Percentiles rank a stretch among this genome's conserved stretches.
Evolutionary conservation across 2,888 invertebrate genomes (phyloP).

Genomic region (Drepanosiphum platanoidis): DNA sequence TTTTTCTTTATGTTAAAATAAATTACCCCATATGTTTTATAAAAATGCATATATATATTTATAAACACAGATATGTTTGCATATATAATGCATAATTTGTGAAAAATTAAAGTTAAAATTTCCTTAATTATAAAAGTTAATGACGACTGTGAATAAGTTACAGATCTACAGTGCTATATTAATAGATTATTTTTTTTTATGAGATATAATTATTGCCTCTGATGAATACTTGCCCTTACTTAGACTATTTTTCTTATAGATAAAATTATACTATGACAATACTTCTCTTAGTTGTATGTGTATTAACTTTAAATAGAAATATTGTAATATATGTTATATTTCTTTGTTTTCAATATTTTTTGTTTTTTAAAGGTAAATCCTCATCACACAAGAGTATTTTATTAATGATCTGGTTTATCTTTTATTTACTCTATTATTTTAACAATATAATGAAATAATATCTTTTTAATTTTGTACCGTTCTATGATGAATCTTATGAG

Average conservation of each 20-base stretch:
- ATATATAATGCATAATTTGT: conserved; percentile 26
- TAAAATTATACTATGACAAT: conserved; percentile 53
- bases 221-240: not conserved
- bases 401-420: not conserved
- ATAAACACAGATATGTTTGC: not conserved
- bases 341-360: conserved; percentile 56
- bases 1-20: conserved; percentile 23
- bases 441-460: conserved; percentile 1
- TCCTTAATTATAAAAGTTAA: conserved; percentile 26
- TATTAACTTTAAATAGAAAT: conserved; percentile 52
- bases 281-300: conserved; percentile 53
- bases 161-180: conserved; percentile 13
- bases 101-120: conserved; percentile 12
- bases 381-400: conserved; percentile 21
- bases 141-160: conserved; percentile 31
- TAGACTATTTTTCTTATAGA: conserved; percentile 41
- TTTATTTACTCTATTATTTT: conserved; percentile 3
- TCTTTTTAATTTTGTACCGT: conserved; percentile 1
- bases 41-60: not conserved
- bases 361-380: conserved; percentile 25
- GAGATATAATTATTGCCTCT: conserved; percentile 32
- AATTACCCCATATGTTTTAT: not conserved
- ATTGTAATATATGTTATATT: conserved; percentile 60
- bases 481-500: not conserved
- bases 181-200: conserved; percentile 28